These are phyloP conservation scores for Botrylloides violaceus DNA, from an alignment of 23 tunicate species.

Conservation along the genomic window DNA sequence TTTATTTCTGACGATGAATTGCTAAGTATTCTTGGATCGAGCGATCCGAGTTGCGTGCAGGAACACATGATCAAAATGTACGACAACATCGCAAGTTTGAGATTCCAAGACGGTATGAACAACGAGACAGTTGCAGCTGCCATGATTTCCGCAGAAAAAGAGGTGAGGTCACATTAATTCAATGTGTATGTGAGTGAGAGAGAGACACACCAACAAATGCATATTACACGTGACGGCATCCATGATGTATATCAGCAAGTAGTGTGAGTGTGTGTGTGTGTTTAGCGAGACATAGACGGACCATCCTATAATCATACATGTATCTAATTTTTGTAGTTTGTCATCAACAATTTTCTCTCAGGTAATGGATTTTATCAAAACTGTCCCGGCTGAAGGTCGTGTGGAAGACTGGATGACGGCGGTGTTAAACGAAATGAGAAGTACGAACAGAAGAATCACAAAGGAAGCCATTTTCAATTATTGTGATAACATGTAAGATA, in stretches of 20 bases:
- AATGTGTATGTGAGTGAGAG: too few relatives aligned
- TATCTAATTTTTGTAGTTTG: too few relatives aligned
- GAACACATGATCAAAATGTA: constrained; percentile 98
- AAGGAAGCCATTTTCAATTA: constrained; percentile 84
- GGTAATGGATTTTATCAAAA: constrained; percentile 77
- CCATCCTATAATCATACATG: too few relatives aligned
- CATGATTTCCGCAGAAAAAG: constrained; percentile 97
- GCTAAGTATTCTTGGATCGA: constrained; percentile 78
- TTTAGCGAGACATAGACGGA: too few relatives aligned
- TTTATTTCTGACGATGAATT: constrained; percentile 98
- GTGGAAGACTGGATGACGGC: constrained; percentile 99
- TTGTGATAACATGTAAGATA: constrained; percentile 78
- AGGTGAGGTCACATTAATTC: constrained; percentile 55
- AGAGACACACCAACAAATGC: too few relatives aligned
- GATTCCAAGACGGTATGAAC: constrained; percentile 70
- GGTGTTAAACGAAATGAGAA: constrained; percentile 88
- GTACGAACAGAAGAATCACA: constrained; percentile 89
- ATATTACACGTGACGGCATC: too few relatives aligned
- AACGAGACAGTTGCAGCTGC: constrained; percentile 77
- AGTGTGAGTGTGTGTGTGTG: too few relatives aligned
- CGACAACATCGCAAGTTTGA: constrained; percentile 89
- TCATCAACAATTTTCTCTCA: too few relatives aligned
- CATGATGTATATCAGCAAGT: too few relatives aligned
- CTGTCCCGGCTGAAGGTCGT: constrained; percentile 97
- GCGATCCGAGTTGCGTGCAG: constrained; percentile 97